A percentile compares a stretch with the other conserved stretches of the same genome.
Evolutionary conservation across 2,113 vertebrate species (phyloP).

Genomic region (Melanerpes formicivorus): DNA sequence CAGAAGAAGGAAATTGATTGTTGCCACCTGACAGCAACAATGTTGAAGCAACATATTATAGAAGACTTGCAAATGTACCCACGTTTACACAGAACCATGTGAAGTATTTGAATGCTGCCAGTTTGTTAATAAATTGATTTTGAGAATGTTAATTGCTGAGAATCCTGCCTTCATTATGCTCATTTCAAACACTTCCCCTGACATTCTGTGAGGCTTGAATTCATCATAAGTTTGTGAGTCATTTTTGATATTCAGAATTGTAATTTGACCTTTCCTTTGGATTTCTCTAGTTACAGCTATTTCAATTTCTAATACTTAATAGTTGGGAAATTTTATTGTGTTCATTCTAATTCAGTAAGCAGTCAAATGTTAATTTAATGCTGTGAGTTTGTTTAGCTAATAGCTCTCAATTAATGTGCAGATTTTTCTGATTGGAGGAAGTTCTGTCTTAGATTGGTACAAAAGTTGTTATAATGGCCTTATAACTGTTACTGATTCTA

Average conservation of each 20-base stretch:
- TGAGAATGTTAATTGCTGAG: not conserved
- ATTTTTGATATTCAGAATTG: conserved; percentile 8
- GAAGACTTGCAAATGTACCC: not conserved
- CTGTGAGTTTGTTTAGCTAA: not conserved
- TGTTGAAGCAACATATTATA: not conserved
- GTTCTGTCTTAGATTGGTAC: not conserved
- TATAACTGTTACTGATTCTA: not conserved
- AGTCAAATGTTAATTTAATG: not conserved
- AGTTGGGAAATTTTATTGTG: not conserved
- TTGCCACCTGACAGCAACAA: not conserved
- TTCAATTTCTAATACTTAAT: conserved; percentile 1
- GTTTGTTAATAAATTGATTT: not conserved
- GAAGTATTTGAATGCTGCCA: not conserved
- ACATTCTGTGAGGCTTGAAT: not conserved
- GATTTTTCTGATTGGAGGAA: not conserved
- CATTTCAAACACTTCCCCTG: not conserved
- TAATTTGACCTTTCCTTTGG: conserved; percentile 23
- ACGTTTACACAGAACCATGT: not conserved
- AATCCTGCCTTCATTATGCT: not conserved
- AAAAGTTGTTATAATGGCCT: not conserved
- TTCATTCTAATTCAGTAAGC: not conserved
- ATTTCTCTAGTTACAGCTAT: not conserved
- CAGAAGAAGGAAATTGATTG: not conserved
- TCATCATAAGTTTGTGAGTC: not conserved
- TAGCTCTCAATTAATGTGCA: not conserved